Base-by-base conservation (phyloP, 1,140 invertebrate species). In the Caenorhabditis remanei region DNA sequence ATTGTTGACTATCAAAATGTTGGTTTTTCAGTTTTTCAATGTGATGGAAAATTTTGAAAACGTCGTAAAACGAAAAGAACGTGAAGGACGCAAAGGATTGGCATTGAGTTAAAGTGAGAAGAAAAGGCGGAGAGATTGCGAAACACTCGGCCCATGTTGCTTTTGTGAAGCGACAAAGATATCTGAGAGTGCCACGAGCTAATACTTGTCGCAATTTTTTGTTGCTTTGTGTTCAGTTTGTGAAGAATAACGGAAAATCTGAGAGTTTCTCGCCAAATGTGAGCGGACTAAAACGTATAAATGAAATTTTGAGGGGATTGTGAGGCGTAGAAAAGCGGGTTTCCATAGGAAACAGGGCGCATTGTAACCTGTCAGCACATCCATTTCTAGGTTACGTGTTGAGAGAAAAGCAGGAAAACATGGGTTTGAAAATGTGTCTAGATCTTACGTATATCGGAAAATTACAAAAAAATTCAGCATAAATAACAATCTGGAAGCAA, bases 41-140 rank as follows among this genome's bases (percentile, higher is more conserved):
- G 40, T 71, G 65, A 21, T 41, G 6, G 41, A 71, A 71, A 71
- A 14, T 19, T 43, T 43, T 71, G 24, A 65, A 40, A 14, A 43
- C 8, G 41, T 71, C 65, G 65, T 71, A 71, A 71, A 71, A 71
- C 19, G 32, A 32, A 32, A 19, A 46, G 41, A 71, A 46, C 65
- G 61, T 13, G 32, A 65, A 65, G 61, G 61, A 65, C 61, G 32
- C 56, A 40, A 40, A 32, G 32, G 32, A 32, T 65, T 71, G 65
- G 32, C 9, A 32, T 65, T 71, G 65, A 2, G 61, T 79, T 50
- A 24, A 79, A 79, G 71, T 79, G 71, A 79, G 43, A 79, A 50
- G 46, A 50, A 79, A 79, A 79, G 71, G 46, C 46, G 43, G 71
- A 79, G 71, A 79, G 46, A 79, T 79, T 79, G 46, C 71, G 71